These are phyloP conservation scores for Cotesia typhae DNA, from an alignment of 1,140 invertebrate genomes.

Conservation along the genomic window DNA sequence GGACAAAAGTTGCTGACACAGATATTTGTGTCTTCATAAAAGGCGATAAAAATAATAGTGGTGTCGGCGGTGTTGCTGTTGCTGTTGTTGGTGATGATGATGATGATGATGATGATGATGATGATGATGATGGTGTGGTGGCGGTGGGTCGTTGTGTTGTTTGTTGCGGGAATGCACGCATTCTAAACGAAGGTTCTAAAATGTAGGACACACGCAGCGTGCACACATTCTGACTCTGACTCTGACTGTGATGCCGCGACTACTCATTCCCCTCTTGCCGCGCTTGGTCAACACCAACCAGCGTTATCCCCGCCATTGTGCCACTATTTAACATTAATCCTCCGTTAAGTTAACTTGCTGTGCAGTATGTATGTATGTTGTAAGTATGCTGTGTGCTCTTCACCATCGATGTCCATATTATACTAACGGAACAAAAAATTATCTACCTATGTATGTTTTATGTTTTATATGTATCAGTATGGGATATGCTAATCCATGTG, in stretches of 20 bases:
- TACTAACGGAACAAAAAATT: too few relatives aligned
- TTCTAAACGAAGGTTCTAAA: conserved; percentile 53
- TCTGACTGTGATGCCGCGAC: not conserved
- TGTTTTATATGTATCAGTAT: too few relatives aligned
- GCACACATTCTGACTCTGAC: conserved; percentile 21
- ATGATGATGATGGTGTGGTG: not conserved
- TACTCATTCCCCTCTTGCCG: not conserved
- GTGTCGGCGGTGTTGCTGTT: not conserved
- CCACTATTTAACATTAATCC: conserved; percentile 45
- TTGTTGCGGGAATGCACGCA: conserved; percentile 17
- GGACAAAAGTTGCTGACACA: conserved; percentile 1
- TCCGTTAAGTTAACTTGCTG: conserved; percentile 58
- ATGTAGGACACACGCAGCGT: conserved; percentile 57
- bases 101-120: not conserved
- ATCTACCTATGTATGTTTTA: too few relatives aligned
- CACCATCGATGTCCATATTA: too few relatives aligned
- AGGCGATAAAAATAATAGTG: conserved; percentile 19
- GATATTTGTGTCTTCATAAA: conserved; percentile 13
- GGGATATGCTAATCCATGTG: too few relatives aligned
- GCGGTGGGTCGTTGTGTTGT: not conserved
- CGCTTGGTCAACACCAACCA: not conserved
- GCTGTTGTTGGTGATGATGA: not conserved
- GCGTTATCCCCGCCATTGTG: conserved; percentile 35
- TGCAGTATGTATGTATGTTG: conserved; percentile 24
- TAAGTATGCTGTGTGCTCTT: too few relatives aligned